Evolutionary conservation across 2,888 invertebrate genomes (phyloP).

Genomic region (Parascotia fuliginaria): DNA sequence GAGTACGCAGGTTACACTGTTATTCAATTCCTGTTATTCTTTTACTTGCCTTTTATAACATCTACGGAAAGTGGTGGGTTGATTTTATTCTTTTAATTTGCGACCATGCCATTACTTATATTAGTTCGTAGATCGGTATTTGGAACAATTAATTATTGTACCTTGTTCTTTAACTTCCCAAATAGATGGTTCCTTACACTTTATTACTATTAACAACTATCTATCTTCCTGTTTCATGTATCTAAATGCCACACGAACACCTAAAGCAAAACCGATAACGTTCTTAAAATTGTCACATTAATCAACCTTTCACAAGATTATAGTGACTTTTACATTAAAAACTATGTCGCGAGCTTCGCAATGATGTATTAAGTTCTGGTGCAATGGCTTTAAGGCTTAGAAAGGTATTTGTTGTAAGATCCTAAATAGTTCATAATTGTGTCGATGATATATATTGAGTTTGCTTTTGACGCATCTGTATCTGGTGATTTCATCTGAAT

Average conservation of each 20-base stretch:
- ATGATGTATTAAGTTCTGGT: constrained; percentile 25
- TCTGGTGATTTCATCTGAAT: no score
- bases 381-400: constrained; percentile 35
- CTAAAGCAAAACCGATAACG: neutral
- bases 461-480: no score
- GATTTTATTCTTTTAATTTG: no score
- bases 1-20: no score
- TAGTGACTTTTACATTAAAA: constrained; percentile 40
- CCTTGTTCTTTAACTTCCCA: no score
- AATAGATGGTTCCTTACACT: no score
- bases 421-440: constrained; percentile 20
- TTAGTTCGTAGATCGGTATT: no score
- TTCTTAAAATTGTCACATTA: constrained; percentile 26
- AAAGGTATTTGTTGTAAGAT: constrained; percentile 30
- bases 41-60: no score
- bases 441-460: neutral
- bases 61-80: no score
- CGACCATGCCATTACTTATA: no score
- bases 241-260: neutral
- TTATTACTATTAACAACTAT: neutral
- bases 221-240: neutral
- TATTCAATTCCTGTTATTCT: no score
- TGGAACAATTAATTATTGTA: no score
- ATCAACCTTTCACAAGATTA: constrained; percentile 25
- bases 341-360: constrained; percentile 42